Percentiles rank a stretch among this genome's conserved stretches.
Evolutionary conservation across 2,888 invertebrate genomes (phyloP).

Genomic region (Ceramica pisi): DNA sequence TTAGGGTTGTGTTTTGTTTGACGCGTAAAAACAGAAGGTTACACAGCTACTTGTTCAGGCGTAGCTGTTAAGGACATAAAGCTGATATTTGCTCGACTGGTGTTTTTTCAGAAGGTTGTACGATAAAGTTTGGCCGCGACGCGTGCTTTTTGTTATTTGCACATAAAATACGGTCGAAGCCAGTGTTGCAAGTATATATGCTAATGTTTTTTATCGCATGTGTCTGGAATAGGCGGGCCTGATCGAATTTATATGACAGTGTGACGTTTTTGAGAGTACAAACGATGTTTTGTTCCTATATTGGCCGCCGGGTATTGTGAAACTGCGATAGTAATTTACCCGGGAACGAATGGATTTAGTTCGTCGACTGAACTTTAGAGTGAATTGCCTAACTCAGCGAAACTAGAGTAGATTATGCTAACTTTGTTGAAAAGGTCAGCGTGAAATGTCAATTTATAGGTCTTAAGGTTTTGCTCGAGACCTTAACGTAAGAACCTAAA

Average conservation of each 20-base stretch:
- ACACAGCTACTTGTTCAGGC: slow-evolving; percentile 59
- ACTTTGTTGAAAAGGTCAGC: slow-evolving; percentile 44
- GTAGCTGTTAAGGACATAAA: slow-evolving; percentile 69
- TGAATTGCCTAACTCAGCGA: slow-evolving; percentile 37
- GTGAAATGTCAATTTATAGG: slow-evolving; percentile 30
- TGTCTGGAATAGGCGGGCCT: slow-evolving; percentile 71
- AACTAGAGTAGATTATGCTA: slow-evolving; percentile 27
- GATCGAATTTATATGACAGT: slow-evolving; percentile 80
- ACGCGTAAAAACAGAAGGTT: slow-evolving; percentile 58
- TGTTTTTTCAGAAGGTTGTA: slow-evolving; percentile 66
- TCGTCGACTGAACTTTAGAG: slow-evolving; percentile 48
- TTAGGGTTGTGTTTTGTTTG: slow-evolving; percentile 66
- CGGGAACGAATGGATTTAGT: slow-evolving; percentile 46
- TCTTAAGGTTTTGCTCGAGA: slow-evolving; percentile 9
- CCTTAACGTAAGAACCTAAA: neutral
- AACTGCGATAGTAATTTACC: slow-evolving; percentile 42
- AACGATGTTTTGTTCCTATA: slow-evolving; percentile 66
- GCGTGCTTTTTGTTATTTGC: slow-evolving; percentile 77
- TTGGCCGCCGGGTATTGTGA: slow-evolving; percentile 57
- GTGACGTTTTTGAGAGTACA: slow-evolving; percentile 69
- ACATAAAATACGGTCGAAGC: slow-evolving; percentile 77
- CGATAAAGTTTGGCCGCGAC: slow-evolving; percentile 67
- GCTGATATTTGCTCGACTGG: slow-evolving; percentile 72
- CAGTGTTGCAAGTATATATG: slow-evolving; percentile 75
- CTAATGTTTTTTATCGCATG: slow-evolving; percentile 82